phyloP scores from a whole-genome alignment of 92 coral and sea anemone genomes.

The Muricea muricata region DNA sequence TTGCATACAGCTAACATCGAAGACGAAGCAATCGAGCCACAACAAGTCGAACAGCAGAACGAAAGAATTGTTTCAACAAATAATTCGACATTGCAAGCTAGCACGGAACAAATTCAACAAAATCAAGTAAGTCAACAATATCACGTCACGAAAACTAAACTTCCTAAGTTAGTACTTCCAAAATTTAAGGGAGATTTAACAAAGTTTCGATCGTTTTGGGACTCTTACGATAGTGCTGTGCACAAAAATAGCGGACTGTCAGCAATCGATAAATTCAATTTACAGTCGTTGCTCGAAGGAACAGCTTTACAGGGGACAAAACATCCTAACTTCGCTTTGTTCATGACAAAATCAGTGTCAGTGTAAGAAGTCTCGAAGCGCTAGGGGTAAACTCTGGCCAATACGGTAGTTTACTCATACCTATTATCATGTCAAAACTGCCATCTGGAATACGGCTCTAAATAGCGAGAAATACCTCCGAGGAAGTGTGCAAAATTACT shows the following conservation, averaged over 20 bases:
- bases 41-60: not conserved
- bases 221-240: not conserved
- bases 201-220: conserved; percentile 11
- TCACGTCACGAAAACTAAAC: not conserved
- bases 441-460: too few species aligned
- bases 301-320: not conserved
- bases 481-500: not conserved
- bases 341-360: not conserved
- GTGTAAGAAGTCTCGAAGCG: not conserved
- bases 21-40: not conserved
- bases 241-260: not conserved
- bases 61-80: not conserved
- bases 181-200: not conserved
- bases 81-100: not conserved
- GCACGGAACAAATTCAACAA: not conserved
- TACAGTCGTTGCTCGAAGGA: not conserved
- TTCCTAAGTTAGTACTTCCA: not conserved
- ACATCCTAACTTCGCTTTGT: not conserved
- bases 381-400: too few species aligned
- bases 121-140: not conserved
- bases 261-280: not conserved
- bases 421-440: too few species aligned
- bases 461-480: not conserved
- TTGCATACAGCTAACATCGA: too few species aligned
- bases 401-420: too few species aligned